These are phyloP conservation scores for Rhegmatorhina hoffmannsi DNA, from an alignment of 2,113 vertebrate genomes.

Conservation along the genomic window DNA sequence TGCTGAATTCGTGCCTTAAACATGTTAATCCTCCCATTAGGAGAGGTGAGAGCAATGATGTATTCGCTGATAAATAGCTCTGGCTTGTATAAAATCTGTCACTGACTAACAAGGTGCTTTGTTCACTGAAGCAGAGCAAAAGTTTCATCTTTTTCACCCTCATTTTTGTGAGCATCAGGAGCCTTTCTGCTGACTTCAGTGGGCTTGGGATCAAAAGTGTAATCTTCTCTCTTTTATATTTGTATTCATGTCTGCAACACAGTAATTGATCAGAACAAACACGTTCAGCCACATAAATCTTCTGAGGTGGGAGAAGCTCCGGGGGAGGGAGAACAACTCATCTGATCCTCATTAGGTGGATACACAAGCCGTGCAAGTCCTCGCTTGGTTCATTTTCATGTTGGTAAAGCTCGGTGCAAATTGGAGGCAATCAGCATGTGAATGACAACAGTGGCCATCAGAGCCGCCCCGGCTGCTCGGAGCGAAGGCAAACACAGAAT, in stretches of 20 bases:
- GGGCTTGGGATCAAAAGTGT: background rate
- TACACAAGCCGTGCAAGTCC: background rate
- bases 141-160: background rate
- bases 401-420: background rate
- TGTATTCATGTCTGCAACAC: background rate
- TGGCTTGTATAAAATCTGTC: background rate
- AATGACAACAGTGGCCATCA: background rate
- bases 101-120: background rate
- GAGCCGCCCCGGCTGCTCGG: background rate
- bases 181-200: background rate
- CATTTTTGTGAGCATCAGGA: background rate
- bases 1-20: background rate
- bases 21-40: constrained; percentile 31
- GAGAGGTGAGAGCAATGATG: background rate
- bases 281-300: background rate
- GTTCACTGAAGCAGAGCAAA: constrained; percentile 16
- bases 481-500: background rate
- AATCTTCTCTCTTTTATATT: background rate
- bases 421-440: background rate
- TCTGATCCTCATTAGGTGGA: constrained; percentile 39
- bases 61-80: background rate
- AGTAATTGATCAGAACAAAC: constrained; percentile 38
- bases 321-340: constrained; percentile 23
- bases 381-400: background rate
- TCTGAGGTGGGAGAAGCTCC: constrained; percentile 13